Conservation (phyloP, 2,113 vertebrate genomes). For the Misgurnus anguillicaudatus region DNA sequence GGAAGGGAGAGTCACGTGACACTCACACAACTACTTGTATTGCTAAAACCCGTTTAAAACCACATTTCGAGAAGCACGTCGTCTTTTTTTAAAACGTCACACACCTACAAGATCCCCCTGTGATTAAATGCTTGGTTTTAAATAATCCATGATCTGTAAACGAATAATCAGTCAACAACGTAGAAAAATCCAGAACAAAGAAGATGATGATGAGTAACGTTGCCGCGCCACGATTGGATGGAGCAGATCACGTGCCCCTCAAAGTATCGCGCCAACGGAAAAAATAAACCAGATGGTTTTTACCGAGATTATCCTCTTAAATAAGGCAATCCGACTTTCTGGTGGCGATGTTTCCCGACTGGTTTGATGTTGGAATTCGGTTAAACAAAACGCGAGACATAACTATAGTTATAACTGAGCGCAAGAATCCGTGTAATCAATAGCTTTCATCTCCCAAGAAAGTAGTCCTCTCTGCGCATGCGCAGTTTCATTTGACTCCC, state of each 20-base stretch:
- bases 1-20: slow-evolving; percentile 73
- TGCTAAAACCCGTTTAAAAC: neutral
- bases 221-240: slow-evolving; percentile 25
- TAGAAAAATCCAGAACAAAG: slow-evolving; percentile 40
- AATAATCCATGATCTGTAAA: neutral
- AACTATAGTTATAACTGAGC: neutral
- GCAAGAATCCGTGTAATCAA: slow-evolving; percentile 33
- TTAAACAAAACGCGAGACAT: neutral
- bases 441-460: slow-evolving; percentile 28
- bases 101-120: neutral
- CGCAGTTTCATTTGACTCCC: slow-evolving; percentile 16
- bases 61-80: neutral
- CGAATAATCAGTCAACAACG: neutral
- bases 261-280: slow-evolving; percentile 18
- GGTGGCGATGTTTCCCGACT: neutral
- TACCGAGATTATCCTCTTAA: neutral
- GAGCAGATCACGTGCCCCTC: neutral
- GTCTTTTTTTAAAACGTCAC: neutral
- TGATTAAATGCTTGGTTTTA: neutral
- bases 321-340: slow-evolving; percentile 4
- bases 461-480: slow-evolving; percentile 28
- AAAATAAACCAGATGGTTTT: slow-evolving; percentile 16
- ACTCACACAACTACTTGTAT: slow-evolving; percentile 13
- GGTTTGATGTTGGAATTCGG: neutral
- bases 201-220: neutral